A percentile compares a stretch with the other conserved stretches of the same genome.
These are phyloP conservation scores for Odontothrips loti DNA, from an alignment of 2,888 invertebrate genomes.

Conservation along the genomic window DNA sequence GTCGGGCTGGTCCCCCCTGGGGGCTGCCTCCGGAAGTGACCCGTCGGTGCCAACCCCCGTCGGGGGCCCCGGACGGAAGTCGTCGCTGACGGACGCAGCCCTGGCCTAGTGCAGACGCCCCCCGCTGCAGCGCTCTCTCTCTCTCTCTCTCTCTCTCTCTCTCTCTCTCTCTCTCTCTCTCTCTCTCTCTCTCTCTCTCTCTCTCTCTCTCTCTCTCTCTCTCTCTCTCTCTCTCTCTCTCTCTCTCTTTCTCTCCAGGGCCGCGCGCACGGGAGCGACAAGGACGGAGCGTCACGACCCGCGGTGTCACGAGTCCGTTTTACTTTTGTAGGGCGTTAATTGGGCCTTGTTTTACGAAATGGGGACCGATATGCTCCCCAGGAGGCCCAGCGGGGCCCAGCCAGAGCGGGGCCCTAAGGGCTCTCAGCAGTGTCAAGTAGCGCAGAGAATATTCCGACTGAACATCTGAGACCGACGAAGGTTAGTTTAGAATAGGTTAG, in stretches of 20 bases:
- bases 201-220: not conserved
- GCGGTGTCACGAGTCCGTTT: not conserved
- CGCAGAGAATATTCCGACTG: too few relatives aligned
- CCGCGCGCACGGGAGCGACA: not conserved
- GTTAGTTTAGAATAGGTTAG: too few relatives aligned
- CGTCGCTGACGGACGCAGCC: too few relatives aligned
- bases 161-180: not conserved
- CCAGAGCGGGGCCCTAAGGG: too few relatives aligned
- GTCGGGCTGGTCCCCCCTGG: too few relatives aligned
- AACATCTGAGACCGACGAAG: too few relatives aligned
- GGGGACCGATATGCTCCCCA: constrained; percentile 2
- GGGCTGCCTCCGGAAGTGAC: not conserved
- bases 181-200: not conserved
- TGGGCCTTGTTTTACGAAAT: constrained; percentile 13
- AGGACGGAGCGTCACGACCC: not conserved
- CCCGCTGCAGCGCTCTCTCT: not conserved
- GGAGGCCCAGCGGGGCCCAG: too few relatives aligned
- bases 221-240: constrained; percentile 1
- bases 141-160: constrained; percentile 1
- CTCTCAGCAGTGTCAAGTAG: too few relatives aligned
- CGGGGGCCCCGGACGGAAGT: too few relatives aligned
- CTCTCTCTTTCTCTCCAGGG: not conserved
- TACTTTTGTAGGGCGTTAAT: constrained; percentile 20
- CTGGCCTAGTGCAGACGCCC: too few relatives aligned
- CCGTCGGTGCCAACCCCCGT: too few relatives aligned